Conservation (phyloP, 2,888 invertebrate genomes). For the Drosophila gaucha region DNA sequence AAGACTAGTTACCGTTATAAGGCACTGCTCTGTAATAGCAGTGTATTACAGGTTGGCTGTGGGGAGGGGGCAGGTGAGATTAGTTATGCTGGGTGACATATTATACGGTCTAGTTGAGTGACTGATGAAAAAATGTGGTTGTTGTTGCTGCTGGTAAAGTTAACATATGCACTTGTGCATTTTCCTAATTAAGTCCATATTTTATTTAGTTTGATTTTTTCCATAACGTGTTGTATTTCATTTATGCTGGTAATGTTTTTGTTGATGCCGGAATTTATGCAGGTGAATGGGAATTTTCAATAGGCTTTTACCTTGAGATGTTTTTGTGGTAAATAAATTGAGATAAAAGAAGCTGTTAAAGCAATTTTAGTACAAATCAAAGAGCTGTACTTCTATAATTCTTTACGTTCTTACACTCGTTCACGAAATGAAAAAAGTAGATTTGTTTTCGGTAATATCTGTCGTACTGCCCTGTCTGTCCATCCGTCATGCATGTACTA, state of each 20-base stretch:
- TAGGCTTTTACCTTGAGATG: slow-evolving; percentile 33
- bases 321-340: not conserved
- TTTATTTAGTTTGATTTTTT: slow-evolving; percentile 28
- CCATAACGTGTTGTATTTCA: slow-evolving; percentile 16
- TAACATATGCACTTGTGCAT: slow-evolving; percentile 68
- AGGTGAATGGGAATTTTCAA: slow-evolving; percentile 42
- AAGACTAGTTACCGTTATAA: slow-evolving; percentile 50
- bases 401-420: no score
- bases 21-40: slow-evolving; percentile 28
- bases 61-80: slow-evolving; percentile 1
- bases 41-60: not conserved
- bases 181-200: slow-evolving; percentile 65
- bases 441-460: no score
- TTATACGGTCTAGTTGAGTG: slow-evolving; percentile 30
- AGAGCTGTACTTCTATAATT: no score
- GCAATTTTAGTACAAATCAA: not conserved
- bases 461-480: no score
- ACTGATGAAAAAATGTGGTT: slow-evolving; percentile 62
- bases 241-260: slow-evolving; percentile 10
- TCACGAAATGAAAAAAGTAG: no score
- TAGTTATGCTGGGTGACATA: slow-evolving; percentile 31
- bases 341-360: not conserved
- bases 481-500: no score
- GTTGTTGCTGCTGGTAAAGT: slow-evolving; percentile 30
- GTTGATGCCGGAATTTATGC: slow-evolving; percentile 37